Evolutionary conservation across 2,888 invertebrate species (phyloP).

Genomic region (Diaphora mendica): DNA sequence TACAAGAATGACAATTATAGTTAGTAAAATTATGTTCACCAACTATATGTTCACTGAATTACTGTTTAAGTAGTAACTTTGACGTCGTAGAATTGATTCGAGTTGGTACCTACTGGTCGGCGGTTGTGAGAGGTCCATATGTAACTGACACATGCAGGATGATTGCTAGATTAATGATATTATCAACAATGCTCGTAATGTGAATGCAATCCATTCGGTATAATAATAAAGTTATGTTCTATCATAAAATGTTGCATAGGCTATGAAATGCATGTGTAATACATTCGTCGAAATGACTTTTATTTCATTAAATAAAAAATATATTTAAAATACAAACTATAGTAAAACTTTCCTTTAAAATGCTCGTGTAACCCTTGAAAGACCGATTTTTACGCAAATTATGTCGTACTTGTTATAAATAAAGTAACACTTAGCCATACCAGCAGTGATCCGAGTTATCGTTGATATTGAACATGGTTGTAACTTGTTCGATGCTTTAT

Average conservation of each 20-base stretch:
- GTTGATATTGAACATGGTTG: too few species aligned
- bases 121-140: background rate
- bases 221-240: background rate
- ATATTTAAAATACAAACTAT: background rate
- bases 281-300: background rate
- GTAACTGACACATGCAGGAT: constrained; percentile 6
- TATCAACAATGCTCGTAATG: background rate
- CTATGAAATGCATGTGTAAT: background rate
- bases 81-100: constrained; percentile 3
- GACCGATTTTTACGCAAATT: too few species aligned
- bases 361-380: too few species aligned
- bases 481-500: background rate
- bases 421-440: background rate
- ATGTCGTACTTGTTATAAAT: background rate
- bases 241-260: background rate
- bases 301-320: background rate
- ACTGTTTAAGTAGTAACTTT: background rate
- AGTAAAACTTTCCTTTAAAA: background rate
- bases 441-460: too few species aligned
- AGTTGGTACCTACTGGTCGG: background rate
- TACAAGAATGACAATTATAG: too few species aligned
- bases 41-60: too few species aligned
- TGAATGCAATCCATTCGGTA: background rate
- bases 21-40: too few species aligned
- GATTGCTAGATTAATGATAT: constrained; percentile 8